Evolutionary conservation across 1,140 invertebrate genomes (phyloP).

Genomic region (Heliconius hermathena): DNA sequence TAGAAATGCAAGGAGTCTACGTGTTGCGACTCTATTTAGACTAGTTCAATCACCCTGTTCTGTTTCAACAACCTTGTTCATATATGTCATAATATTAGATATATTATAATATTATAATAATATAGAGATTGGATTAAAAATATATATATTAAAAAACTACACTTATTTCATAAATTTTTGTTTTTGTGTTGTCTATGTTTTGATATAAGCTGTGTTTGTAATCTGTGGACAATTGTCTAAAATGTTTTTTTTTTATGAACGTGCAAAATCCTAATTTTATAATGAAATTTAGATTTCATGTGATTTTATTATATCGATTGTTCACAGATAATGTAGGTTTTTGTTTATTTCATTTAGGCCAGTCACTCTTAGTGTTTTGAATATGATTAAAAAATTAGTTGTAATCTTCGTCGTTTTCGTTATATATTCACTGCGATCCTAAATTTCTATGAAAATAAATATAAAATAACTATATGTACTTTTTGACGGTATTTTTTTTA

Average conservation of each 20-base stretch:
- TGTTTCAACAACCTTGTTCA: conserved; percentile 65
- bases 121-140: conserved; percentile 59
- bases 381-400: conserved; percentile 33
- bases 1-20: conserved; percentile 47
- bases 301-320: conserved; percentile 1
- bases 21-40: conserved; percentile 18
- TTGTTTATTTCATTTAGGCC: conserved; percentile 35
- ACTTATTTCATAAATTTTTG: conserved; percentile 40
- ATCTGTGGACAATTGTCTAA: conserved; percentile 37
- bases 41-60: conserved; percentile 33
- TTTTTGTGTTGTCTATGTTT: conserved; percentile 48
- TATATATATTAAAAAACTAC: conserved; percentile 49
- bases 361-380: conserved; percentile 38
- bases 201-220: conserved; percentile 33
- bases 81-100: conserved; percentile 77
- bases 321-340: conserved; percentile 27
- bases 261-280: neutral
- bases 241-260: neutral
- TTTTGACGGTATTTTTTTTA: conserved; percentile 11
- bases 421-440: conserved; percentile 4
- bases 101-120: conserved; percentile 57
- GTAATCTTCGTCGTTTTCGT: conserved; percentile 26
- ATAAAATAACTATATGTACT: conserved; percentile 28
- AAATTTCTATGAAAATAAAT: conserved; percentile 20
- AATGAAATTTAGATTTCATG: neutral